These are phyloP conservation scores for Lordiphosa fenestrarum DNA, from an alignment of 2,888 invertebrate species.

Conservation along the genomic window DNA sequence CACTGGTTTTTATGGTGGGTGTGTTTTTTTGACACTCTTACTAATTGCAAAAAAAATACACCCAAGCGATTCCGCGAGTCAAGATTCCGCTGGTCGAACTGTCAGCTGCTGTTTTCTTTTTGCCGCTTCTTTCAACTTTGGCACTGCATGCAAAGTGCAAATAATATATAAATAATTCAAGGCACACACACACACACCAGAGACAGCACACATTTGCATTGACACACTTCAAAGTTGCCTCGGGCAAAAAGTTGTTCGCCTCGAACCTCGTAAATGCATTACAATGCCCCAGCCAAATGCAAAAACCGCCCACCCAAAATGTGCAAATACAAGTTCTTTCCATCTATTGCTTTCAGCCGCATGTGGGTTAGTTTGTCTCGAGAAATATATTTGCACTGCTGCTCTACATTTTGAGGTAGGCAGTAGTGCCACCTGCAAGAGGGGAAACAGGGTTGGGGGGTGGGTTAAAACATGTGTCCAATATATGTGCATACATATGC, in stretches of 20 bases:
- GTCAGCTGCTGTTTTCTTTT: constrained; percentile 45
- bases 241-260: constrained; percentile 23
- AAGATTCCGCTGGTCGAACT: constrained; percentile 56
- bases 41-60: constrained; percentile 46
- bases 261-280: constrained; percentile 62
- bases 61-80: constrained; percentile 37
- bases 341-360: constrained; percentile 34
- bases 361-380: constrained; percentile 42
- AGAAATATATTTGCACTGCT: constrained; percentile 36
- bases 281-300: constrained; percentile 46
- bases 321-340: constrained; percentile 48
- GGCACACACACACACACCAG: constrained; percentile 52
- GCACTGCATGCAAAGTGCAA: constrained; percentile 66
- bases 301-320: constrained; percentile 20
- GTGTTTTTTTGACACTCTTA: constrained; percentile 57
- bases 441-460: background rate
- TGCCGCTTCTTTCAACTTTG: constrained; percentile 22
- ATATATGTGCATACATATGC: constrained; percentile 55
- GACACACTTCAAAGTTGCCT: constrained; percentile 60
- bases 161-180: constrained; percentile 73
- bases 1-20: constrained; percentile 23
- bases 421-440: constrained; percentile 20
- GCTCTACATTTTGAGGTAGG: constrained; percentile 52
- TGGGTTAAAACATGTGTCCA: constrained; percentile 55
- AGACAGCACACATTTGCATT: constrained; percentile 63